Percentiles rank a stretch among this genome's conserved stretches.
Conservation (phyloP, 2,888 invertebrate genomes). For the Erebia palarica region DNA sequence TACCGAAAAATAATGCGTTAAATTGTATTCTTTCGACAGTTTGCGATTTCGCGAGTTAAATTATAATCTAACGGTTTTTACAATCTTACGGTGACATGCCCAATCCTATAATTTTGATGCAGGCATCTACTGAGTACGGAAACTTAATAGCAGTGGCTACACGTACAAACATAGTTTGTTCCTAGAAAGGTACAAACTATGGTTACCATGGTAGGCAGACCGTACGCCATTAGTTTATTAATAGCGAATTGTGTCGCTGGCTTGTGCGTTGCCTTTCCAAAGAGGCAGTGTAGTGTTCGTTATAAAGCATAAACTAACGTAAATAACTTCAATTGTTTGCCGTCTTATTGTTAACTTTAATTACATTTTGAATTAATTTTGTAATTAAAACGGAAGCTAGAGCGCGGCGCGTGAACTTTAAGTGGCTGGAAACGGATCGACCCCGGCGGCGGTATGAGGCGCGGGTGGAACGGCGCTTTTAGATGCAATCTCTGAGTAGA, state of each 20-base stretch:
- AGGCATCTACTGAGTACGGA: too few relatives aligned
- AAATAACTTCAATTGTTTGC: constrained; percentile 84
- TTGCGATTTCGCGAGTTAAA: too few relatives aligned
- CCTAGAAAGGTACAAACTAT: too few relatives aligned
- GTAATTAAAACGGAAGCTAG: constrained; percentile 84
- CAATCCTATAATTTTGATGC: too few relatives aligned
- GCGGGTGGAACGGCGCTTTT: constrained; percentile 54
- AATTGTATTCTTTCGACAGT: too few relatives aligned
- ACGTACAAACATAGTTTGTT: too few relatives aligned
- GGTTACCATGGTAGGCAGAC: too few relatives aligned
- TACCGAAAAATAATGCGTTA: too few relatives aligned
- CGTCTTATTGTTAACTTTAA: constrained; percentile 84
- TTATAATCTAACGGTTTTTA: too few relatives aligned
- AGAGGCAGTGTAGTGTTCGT: constrained; percentile 57
- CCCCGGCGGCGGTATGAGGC: constrained; percentile 52
- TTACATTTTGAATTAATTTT: constrained; percentile 84
- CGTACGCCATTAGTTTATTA: too few relatives aligned
- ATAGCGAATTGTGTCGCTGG: constrained; percentile 14
- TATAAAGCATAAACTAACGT: constrained; percentile 77
- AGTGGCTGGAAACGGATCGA: constrained; percentile 82
- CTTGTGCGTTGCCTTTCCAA: constrained; percentile 55
- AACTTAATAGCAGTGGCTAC: too few relatives aligned
- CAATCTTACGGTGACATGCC: too few relatives aligned
- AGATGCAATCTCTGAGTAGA: constrained; percentile 83
- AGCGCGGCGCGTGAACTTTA: constrained; percentile 82